A percentile compares a stretch with the other conserved stretches of the same genome.
These are phyloP conservation scores for Vireo altiloquus DNA, from an alignment of 2,113 vertebrate genomes.

Conservation along the genomic window DNA sequence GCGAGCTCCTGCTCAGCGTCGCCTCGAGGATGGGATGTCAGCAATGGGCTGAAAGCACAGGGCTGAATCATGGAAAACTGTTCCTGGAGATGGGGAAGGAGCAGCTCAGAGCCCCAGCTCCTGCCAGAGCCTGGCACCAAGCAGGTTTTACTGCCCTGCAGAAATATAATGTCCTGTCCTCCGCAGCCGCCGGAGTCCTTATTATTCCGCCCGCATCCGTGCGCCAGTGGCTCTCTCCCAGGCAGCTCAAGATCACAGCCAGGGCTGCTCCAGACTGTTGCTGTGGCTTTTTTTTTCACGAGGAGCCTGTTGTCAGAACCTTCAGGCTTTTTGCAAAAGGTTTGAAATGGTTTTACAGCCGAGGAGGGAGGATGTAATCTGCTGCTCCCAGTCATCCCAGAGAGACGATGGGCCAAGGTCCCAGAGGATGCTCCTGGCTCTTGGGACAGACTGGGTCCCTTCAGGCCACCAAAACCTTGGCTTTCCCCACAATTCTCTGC, in stretches of 20 bases:
- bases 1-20: not conserved
- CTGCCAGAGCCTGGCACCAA: not conserved
- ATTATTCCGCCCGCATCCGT: not conserved
- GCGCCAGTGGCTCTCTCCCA: not conserved
- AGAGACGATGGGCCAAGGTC: accelerated
- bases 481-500: not conserved
- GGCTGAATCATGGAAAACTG: not conserved
- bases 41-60: accelerated
- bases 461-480: not conserved
- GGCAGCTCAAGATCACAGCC: constrained; percentile 31
- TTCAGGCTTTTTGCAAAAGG: not conserved
- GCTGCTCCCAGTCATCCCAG: not conserved
- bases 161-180: not conserved
- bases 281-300: not conserved
- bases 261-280: not conserved
- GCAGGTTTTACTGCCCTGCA: not conserved
- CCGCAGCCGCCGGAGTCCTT: not conserved
- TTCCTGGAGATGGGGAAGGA: not conserved
- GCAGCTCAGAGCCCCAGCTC: not conserved
- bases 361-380: not conserved
- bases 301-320: not conserved
- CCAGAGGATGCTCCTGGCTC: accelerated
- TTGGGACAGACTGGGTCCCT: not conserved
- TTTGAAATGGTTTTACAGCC: not conserved
- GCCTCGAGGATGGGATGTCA: accelerated